Percentiles rank a stretch among this genome's conserved stretches.
phyloP scores from a whole-genome alignment of 2,888 invertebrate genomes.

The Melanargia galathea region DNA sequence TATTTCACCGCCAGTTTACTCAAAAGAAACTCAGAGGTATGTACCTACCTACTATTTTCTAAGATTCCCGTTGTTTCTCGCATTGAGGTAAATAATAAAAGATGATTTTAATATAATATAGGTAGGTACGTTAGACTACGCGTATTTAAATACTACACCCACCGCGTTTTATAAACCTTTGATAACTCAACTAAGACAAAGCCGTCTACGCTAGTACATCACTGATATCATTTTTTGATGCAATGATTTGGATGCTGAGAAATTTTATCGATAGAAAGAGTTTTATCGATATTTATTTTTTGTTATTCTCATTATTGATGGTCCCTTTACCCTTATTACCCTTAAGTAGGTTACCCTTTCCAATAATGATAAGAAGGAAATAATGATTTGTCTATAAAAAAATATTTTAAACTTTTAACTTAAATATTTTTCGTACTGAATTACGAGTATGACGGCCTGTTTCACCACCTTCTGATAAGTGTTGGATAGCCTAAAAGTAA shows the following conservation, averaged over 20 bases:
- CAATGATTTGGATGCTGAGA: constrained; percentile 47
- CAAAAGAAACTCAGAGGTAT: not conserved
- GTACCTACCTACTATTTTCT: not conserved
- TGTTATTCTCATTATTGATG: not conserved
- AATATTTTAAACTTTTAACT: too few relatives aligned
- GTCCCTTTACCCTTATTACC: too few relatives aligned
- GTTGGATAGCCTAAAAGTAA: too few relatives aligned
- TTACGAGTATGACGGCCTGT: too few relatives aligned
- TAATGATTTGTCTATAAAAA: too few relatives aligned
- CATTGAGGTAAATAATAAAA: constrained; percentile 22
- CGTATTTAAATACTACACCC: constrained; percentile 60
- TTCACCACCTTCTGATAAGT: too few relatives aligned
- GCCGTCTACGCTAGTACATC: constrained; percentile 69
- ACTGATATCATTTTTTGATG: constrained; percentile 64
- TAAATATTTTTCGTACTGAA: too few relatives aligned
- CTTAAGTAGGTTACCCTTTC: too few relatives aligned
- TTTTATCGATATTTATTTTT: not conserved
- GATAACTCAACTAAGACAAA: constrained; percentile 67
- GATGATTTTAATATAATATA: constrained; percentile 43
- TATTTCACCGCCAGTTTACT: not conserved
- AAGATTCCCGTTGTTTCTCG: constrained; percentile 27
- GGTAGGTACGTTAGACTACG: constrained; percentile 50
- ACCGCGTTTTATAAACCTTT: constrained; percentile 73
- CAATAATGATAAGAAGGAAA: too few relatives aligned
- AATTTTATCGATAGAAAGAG: not conserved